Evolutionary conservation across 2,113 vertebrate genomes (phyloP), one percentile per base, ranked within the genome.

Genomic region (Callionymus lyra): DNA sequence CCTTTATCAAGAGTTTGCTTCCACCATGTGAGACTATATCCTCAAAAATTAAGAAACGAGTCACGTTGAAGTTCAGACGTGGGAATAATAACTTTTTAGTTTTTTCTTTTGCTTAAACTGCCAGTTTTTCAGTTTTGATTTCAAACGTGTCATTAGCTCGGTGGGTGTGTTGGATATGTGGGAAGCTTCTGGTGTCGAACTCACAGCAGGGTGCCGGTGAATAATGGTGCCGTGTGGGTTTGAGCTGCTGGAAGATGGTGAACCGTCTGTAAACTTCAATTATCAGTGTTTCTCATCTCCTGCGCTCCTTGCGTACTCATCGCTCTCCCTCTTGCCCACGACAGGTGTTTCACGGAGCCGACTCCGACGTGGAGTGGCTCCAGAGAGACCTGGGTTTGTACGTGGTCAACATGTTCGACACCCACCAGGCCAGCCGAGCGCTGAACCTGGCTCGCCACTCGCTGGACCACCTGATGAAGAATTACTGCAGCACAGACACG

Each of bases 311-410:
- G 21, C 21, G 21, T n/a, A n/a, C 21, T 27, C 21, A 27, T 4
- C 21, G 4, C 8, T 8, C n/a, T n/a, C n/a, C n/a, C 21, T 27
- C 4, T 27, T 27, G 4, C 4, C 21, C 4, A 11, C 44, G 12
- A 18, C 68, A 93, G 95, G 89, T 97, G 44, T 89, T 99, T 66
- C 95, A 99, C 0, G 95, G 95, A 2, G 90, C 93, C 0, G 94
- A 99, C 58, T 95, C 92, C 0, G 95, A 99, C 27, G 82, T 97
- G 0, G 95, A 97, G 52, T 99, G 95, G 95, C 90, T 99, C 4
- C 95, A 99, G 50, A 93, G 88, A 47, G 94, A 99, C 80, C 90
- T 98, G 0, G 92, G 95, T 12, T 63, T 98, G 39, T 99, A 99
- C 1, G 83, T 98, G 6, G 91, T 98, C 68, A 95, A 93, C 65